phyloP scores from a whole-genome alignment of 2,113 vertebrate genomes.

The Pipa parva region DNA sequence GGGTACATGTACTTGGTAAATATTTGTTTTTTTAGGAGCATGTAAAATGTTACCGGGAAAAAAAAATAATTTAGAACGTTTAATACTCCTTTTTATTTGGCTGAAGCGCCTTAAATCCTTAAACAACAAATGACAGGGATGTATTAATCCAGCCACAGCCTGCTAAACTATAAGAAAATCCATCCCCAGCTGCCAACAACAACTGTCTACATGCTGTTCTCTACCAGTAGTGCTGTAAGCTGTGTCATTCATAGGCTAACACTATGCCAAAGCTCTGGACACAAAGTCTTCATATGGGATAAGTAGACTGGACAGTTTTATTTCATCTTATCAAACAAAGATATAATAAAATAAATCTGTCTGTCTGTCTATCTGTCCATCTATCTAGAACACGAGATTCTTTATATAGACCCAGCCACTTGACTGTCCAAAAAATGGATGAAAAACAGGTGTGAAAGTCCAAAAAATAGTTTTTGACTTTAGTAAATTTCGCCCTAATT shows the following conservation, averaged over 20 bases:
- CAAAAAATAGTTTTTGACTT: too few relatives aligned
- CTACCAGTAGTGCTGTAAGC: conserved; percentile 31
- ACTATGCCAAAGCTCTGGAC: conserved; percentile 24
- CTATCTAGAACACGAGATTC: too few relatives aligned
- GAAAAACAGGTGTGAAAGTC: too few relatives aligned
- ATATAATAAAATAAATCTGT: too few relatives aligned
- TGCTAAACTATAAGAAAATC: conserved; percentile 43
- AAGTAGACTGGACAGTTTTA: too few relatives aligned
- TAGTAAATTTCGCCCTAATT: too few relatives aligned
- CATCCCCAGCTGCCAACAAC: conserved; percentile 38
- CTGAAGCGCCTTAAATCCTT: conserved; percentile 42
- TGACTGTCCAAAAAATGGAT: too few relatives aligned
- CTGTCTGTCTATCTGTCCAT: too few relatives aligned
- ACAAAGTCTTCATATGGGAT: too few relatives aligned
- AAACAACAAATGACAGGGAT: conserved; percentile 41
- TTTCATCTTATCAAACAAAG: too few relatives aligned
- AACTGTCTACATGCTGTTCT: conserved; percentile 41
- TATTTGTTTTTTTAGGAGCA: conserved; percentile 34
- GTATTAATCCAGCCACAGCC: conserved; percentile 40
- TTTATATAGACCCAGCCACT: too few relatives aligned
- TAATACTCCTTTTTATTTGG: conserved; percentile 39
- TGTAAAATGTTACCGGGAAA: conserved; percentile 31
- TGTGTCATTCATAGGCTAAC: neutral
- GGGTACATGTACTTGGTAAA: conserved; percentile 18
- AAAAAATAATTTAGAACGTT: conserved; percentile 34